phyloP scores from a whole-genome alignment of 2,888 invertebrate species.

The Ernsta delagoae region DNA sequence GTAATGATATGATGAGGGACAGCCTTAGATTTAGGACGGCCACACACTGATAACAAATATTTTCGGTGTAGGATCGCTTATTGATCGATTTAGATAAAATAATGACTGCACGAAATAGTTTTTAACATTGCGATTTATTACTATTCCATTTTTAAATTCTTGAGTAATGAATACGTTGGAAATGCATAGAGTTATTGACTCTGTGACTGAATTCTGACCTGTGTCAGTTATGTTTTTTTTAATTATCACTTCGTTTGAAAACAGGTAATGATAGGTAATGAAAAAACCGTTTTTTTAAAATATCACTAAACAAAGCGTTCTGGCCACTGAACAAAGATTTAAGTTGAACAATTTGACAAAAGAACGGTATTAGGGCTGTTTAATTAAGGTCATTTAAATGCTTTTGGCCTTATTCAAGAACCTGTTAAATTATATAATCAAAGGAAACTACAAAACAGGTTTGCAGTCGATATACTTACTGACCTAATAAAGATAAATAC shows the following conservation, averaged over 20 bases:
- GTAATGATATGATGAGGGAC: conserved; percentile 52
- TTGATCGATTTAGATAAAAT: conserved; percentile 32
- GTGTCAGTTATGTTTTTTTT: background rate
- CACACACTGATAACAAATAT: conserved; percentile 32
- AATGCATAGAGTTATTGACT: background rate
- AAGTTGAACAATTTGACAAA: too few species aligned
- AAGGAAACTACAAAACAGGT: conserved; percentile 23
- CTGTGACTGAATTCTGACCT: background rate
- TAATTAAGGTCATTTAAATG: conserved; percentile 3
- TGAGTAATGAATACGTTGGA: background rate
- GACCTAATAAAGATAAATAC: conserved; percentile 20
- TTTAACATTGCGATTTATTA: conserved; percentile 7
- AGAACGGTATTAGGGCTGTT: background rate
- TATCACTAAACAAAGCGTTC: too few species aligned
- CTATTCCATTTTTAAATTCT: background rate
- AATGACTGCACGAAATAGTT: conserved; percentile 22
- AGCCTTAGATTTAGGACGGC: conserved; percentile 34
- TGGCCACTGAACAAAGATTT: too few species aligned
- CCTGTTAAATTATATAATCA: conserved; percentile 21
- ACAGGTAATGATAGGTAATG: too few species aligned
- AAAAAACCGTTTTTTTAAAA: too few species aligned
- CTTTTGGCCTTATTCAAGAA: conserved; percentile 12
- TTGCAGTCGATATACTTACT: conserved; percentile 17
- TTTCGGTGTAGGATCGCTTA: conserved; percentile 24
- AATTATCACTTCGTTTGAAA: too few species aligned